These are phyloP conservation scores for Pocillopora grandis DNA, from an alignment of 92 coral and sea anemone species.

Conservation along the genomic window DNA sequence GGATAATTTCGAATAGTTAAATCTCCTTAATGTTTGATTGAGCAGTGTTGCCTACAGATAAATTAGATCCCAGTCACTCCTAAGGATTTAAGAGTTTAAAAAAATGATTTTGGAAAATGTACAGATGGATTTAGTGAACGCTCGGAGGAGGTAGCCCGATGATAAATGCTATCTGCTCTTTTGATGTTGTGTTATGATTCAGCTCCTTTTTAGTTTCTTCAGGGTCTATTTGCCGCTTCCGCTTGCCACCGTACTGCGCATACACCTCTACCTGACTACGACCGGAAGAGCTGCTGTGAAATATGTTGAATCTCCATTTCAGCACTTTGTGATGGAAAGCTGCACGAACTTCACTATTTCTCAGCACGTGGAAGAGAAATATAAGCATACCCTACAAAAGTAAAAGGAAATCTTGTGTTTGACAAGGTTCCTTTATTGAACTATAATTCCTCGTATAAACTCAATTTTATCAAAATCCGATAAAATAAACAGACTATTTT, in stretches of 20 bases:
- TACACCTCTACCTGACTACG: background rate
- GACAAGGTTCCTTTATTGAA: background rate
- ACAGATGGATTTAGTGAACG: background rate
- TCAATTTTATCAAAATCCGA: too few relatives aligned
- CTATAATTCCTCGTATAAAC: too few relatives aligned
- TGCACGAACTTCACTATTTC: slow-evolving; percentile 62
- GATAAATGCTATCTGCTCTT: background rate
- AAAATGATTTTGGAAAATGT: too few relatives aligned
- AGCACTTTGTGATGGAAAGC: slow-evolving; percentile 36
- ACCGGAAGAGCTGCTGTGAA: background rate
- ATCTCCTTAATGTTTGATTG: too few relatives aligned
- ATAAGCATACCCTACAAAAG: slow-evolving; percentile 60
- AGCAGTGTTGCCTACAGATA: background rate
- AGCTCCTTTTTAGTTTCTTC: background rate
- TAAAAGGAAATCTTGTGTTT: background rate
- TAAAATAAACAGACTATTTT: too few relatives aligned
- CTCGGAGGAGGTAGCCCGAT: background rate
- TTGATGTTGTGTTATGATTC: background rate
- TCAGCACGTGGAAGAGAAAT: slow-evolving; percentile 53
- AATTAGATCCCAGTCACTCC: too few relatives aligned
- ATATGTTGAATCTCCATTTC: slow-evolving; percentile 28
- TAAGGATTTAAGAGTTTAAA: too few relatives aligned
- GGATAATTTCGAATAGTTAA: too few relatives aligned
- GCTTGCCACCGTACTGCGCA: background rate
- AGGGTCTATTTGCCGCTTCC: background rate